phyloP scores from a whole-genome alignment of 2,888 invertebrate species.

The Chesias legatella region DNA sequence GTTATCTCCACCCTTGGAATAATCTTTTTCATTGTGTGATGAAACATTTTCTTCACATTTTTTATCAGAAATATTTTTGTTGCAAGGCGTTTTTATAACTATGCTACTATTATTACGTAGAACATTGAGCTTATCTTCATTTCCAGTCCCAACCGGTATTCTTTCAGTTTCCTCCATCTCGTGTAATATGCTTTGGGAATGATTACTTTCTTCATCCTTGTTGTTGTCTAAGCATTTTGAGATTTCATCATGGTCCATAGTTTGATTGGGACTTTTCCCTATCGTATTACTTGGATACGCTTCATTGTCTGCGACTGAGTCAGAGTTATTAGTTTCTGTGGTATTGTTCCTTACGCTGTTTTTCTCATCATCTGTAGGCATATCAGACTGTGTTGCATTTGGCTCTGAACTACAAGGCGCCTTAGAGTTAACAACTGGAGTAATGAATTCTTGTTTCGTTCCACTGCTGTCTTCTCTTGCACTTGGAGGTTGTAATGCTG shows the following conservation, averaged over 20 bases:
- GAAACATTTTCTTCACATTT: slow-evolving; percentile 7
- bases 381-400: background rate
- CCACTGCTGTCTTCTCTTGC: slow-evolving; percentile 23
- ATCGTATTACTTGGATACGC: slow-evolving; percentile 4
- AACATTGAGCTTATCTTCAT: slow-evolving; percentile 11
- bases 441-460: slow-evolving; percentile 12
- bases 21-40: slow-evolving; percentile 6
- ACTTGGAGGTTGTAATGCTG: slow-evolving; percentile 24
- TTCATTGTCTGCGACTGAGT: background rate
- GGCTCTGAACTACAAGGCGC: slow-evolving; percentile 1
- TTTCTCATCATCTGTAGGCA: slow-evolving; percentile 1
- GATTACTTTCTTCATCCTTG: slow-evolving; percentile 15
- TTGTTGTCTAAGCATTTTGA: background rate
- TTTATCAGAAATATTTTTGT: slow-evolving; percentile 5
- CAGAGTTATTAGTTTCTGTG: background rate
- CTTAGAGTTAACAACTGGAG: slow-evolving; percentile 17
- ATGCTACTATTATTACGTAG: slow-evolving; percentile 21
- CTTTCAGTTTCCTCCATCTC: slow-evolving; percentile 1
- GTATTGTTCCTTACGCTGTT: slow-evolving; percentile 1
- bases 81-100: slow-evolving; percentile 15
- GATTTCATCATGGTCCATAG: slow-evolving; percentile 1
- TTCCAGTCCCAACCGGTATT: background rate
- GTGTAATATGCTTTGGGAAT: slow-evolving; percentile 12
- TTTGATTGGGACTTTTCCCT: slow-evolving; percentile 2
- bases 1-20: slow-evolving; percentile 6